phyloP scores from a whole-genome alignment of 2,888 invertebrate genomes.

The Ectobius pallidus region DNA sequence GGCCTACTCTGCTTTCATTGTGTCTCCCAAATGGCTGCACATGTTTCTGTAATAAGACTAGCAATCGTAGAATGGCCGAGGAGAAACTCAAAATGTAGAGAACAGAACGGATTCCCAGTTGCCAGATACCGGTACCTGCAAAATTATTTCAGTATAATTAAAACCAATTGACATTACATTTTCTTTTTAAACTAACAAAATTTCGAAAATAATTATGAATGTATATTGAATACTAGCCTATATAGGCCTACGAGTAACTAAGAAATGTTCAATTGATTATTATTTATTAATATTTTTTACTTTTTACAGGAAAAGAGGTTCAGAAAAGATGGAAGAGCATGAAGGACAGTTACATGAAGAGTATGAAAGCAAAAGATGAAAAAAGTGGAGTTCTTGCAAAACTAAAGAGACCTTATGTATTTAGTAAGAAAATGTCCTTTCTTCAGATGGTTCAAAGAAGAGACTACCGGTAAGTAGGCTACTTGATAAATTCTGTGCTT shows the following conservation, averaged over 20 bases:
- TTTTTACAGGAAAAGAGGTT: conserved; percentile 6
- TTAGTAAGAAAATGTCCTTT: background rate
- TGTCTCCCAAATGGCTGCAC: background rate
- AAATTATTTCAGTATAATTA: background rate
- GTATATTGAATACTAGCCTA: background rate
- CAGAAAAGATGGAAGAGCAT: background rate
- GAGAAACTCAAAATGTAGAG: background rate
- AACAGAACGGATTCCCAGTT: background rate
- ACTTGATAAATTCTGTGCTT: too few species aligned
- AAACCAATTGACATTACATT: background rate
- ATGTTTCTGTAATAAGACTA: background rate
- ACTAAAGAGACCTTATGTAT: background rate
- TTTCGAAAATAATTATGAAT: background rate
- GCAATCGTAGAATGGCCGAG: conserved; percentile 24
- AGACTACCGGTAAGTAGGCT: too few species aligned
- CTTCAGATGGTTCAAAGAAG: too few species aligned
- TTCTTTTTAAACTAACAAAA: background rate
- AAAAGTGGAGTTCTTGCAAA: background rate
- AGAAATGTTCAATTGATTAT: background rate
- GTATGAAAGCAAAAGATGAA: background rate
- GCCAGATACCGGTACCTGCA: background rate
- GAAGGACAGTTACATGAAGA: background rate
- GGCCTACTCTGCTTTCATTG: background rate
- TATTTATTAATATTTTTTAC: background rate
- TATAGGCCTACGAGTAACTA: background rate